Evolutionary conservation across 2,888 invertebrate species (phyloP), one percentile per base, ranked within the genome.

Genomic region (Hydroisotoma schaefferi): DNA sequence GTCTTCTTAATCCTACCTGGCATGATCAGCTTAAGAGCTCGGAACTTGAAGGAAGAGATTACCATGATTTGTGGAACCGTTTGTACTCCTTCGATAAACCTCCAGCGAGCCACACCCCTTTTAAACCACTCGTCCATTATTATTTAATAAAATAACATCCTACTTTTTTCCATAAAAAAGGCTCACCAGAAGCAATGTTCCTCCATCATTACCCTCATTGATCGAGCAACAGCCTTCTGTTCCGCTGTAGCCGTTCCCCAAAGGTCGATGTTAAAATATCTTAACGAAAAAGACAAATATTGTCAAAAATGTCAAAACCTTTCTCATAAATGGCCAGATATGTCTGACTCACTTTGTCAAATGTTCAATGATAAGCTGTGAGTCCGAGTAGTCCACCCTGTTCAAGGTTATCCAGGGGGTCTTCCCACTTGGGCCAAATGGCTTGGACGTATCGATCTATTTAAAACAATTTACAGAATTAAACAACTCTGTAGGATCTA

Each of bases 171-270:
- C 33, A 8, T 33, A 33, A 8, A 10, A 33, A 33, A 33, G 2
- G 10, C 2, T 59, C 70, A 78, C 78, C 77, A 78, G 58, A 75
- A 76, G 12, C 77, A 70, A 66, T 77, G 76, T 64, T 79, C 78
- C 55, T 79, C 78, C 4, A 74, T 52, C 63, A 67, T 61, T 15
- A 67, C 55, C 38, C 63, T 40, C 18, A 61, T 57, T 1, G 61
- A 27, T 29, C 40, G 43, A 0, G 40, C 66, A 6, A 55, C 15
- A 8, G 63, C 66, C 28, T 38, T 52, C 43, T 63, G 22, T 25
- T 61, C 59, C 2, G 43, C 51, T 18, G 55, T 48, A 38, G 59
- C 60, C 2, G 48, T 37, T 3, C 58, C 66, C 63, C 75, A 73
- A 6, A 60, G 10, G 10, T 26, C 27, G 10, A 55, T 48, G n/a